Percentiles rank a stretch among this genome's conserved stretches.
Conservation (phyloP, 1,140 invertebrate species). For the Sinonovacula constricta region DNA sequence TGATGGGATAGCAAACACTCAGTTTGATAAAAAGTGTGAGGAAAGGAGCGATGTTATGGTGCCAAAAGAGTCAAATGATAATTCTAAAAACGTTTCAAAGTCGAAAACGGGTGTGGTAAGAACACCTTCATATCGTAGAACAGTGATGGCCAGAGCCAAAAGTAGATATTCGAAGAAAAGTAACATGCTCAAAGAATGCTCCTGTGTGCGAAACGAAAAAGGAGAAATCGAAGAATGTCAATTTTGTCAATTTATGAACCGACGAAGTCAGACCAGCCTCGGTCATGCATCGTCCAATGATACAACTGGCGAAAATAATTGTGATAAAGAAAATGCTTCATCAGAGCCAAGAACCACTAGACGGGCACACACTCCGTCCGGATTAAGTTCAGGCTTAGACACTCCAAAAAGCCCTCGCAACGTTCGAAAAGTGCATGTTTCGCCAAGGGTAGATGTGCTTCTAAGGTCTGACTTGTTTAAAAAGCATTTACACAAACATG, state of each 20-base stretch:
- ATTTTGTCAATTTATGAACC: conserved; percentile 27
- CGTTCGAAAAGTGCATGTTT: conserved; percentile 37
- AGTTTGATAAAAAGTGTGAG: not conserved
- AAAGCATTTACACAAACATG: conserved; percentile 48
- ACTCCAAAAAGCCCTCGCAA: conserved; percentile 23
- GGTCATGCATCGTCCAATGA: conserved; percentile 19
- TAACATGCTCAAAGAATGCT: conserved; percentile 43
- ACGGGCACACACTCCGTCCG: conserved; percentile 36
- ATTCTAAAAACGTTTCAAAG: not conserved
- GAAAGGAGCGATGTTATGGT: not conserved
- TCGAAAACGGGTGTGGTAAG: conserved; percentile 30
- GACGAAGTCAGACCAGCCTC: conserved; percentile 32
- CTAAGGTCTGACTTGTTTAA: conserved; percentile 47
- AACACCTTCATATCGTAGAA: conserved; percentile 41
- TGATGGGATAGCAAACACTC: conserved; percentile 21
- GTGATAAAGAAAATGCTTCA: conserved; percentile 16
- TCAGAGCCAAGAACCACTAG: conserved; percentile 28
- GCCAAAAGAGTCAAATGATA: not conserved
- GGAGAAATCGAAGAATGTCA: conserved; percentile 20
- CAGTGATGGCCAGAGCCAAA: conserved; percentile 42
- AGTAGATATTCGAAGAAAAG: conserved; percentile 42
- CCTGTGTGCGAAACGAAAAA: conserved; percentile 40
- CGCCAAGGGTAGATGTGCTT: conserved; percentile 41
- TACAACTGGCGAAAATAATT: not conserved
- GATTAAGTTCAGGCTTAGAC: conserved; percentile 4